Evolutionary conservation across 2,797 vertebrate species (phyloP).

Genomic region (Phrynocephalus vlangalii): DNA sequence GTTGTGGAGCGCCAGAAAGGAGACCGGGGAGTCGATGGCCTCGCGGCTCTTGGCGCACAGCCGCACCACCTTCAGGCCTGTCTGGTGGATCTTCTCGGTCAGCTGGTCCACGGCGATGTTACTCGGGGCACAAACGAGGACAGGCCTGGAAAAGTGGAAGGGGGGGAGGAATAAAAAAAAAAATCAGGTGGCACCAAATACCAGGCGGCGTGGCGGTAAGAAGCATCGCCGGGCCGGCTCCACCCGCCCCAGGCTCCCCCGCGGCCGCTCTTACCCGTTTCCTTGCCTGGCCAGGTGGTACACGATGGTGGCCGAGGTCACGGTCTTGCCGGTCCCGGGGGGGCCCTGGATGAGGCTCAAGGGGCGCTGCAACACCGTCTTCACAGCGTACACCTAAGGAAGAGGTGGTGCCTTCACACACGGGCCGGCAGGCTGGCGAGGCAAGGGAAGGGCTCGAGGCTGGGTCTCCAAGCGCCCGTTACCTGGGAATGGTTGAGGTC

Average conservation of each 20-base stretch:
- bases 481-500: slow-evolving; percentile 99
- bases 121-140: slow-evolving; percentile 96
- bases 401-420: background rate
- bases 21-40: slow-evolving; percentile 97
- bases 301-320: slow-evolving; percentile 97
- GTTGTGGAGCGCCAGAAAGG: slow-evolving; percentile 96
- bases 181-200: background rate
- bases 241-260: no score
- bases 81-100: slow-evolving; percentile 98
- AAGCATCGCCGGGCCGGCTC: background rate
- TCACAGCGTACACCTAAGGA: slow-evolving; percentile 86
- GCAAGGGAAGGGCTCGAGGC: no score
- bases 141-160: slow-evolving; percentile 81
- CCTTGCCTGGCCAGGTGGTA: slow-evolving; percentile 98
- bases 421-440: accelerated
- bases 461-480: background rate
- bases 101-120: slow-evolving; percentile 98
- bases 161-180: background rate
- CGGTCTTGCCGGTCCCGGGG: slow-evolving; percentile 96
- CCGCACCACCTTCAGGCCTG: slow-evolving; percentile 95
- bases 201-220: no score
- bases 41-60: slow-evolving; percentile 97
- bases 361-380: slow-evolving; percentile 96
- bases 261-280: slow-evolving; percentile 86
- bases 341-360: slow-evolving; percentile 98